Base-by-base conservation (phyloP, 2,797 vertebrate genomes). In the Etheostoma nigrum region DNA sequence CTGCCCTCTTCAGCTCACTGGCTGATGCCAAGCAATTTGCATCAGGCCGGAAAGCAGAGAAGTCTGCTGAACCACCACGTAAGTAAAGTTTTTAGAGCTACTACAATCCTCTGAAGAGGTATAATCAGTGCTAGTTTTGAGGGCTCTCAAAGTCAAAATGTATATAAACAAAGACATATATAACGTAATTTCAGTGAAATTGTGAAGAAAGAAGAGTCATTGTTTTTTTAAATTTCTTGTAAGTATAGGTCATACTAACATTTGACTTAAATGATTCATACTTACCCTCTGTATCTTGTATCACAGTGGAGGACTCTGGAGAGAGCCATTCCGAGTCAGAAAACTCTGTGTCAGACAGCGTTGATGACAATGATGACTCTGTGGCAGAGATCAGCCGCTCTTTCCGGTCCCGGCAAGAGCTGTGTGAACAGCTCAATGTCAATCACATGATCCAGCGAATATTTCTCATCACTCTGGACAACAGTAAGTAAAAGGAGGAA, bases 391-490 rank as follows among this genome's bases (percentile, higher is more conserved):
- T 98, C 88, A 99, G 97, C 92, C 97, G 97, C 75, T 98, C 97
- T 0, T 99, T 99, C 91, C 96, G 97, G 52, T 99, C 98, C 4
- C 95, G 97, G 36, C 97, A 99, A 86, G 98, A 99, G 91, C 95
- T 99, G 68, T 99, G 98, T 51, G 97, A 99, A 83, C 98, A 99
- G 90, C 98, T 99, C 91, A 99, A 99, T 88, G 97, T 99, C 95
- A 99, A 99, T 94, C 98, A 99, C 96, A 99, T 99, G 98, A 98
- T 99, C 90, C 98, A 99, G 89, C 95, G 98, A 79, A 98, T 99
- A 90, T 99, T 98, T 83, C 97, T 99, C 68, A 97, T 99, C 90
- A 99, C 98, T 12, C 89, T 99, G 54, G 98, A 99, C 87, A 99
- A 99, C 95, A 98, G 98, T 99, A 87, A 97, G 98, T 93, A 57